Base-by-base conservation (phyloP, 2,797 vertebrate species). In the Manis pentadactyla region DNA sequence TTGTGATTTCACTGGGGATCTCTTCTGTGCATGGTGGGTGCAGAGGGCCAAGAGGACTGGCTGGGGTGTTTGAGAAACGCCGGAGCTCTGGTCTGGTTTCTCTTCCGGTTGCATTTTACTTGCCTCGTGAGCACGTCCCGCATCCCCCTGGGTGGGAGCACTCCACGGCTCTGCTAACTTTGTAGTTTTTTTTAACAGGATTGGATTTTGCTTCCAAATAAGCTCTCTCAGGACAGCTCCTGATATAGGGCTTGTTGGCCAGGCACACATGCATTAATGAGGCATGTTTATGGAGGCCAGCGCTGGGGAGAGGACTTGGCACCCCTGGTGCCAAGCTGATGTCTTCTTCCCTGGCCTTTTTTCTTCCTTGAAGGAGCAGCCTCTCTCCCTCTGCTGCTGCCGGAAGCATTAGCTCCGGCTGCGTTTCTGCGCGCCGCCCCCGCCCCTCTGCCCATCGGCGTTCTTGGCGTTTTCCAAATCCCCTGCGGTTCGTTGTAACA, bases 161-260 rank as follows among this genome's bases (percentile, higher is more conserved):
- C 27, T 37, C 79, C 27, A 1, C 2, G 12, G 27, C 15, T 29
- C 79, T 55, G 37, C 49, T 49, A 34, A n/a, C 51, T 69, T 81
- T 74, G 46, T 46, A 46, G 11, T 57, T 55, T 10, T 49, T 59
- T 57, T 57, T 51, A 66, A 31, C 1, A 7, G n/a, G 29, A 59
- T 77, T 86, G 88, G 68, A 5, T 31, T 93, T 90, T 81, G 39
- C 42, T 92, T 75, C 63, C 17, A 46, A 34, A 10, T 51, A 27
- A 69, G n/a, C 77, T 71, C 78, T 82, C 19, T 19, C 6, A 46
- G 57, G 75, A 82, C 3, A 84, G 39, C 37, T 59, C 25, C 4
- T 4, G 29, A 21, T 46, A 4, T 42, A 29, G 73, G 69, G 17
- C 53, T 81, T 81, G 17, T 64, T 69, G 87, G 21, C 53, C 83